A percentile compares a stretch with the other conserved stretches of the same genome.
phyloP scores from a whole-genome alignment of 1,140 invertebrate species.

The Piezodorus guildinii region DNA sequence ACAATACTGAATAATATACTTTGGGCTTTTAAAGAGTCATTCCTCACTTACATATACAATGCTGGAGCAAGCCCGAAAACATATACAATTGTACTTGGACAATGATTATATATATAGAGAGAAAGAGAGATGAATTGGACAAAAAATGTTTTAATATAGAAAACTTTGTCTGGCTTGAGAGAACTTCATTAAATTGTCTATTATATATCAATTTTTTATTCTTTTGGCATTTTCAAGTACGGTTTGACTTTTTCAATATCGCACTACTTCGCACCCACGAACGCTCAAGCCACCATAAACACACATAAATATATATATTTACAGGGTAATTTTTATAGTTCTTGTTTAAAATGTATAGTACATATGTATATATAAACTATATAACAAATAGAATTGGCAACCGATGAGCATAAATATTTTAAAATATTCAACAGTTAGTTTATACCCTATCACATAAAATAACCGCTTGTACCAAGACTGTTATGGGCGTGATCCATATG shows the following conservation, averaged over 20 bases:
- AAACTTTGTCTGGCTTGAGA: neutral
- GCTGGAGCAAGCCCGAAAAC: too few relatives aligned
- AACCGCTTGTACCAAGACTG: neutral
- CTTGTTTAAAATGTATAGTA: constrained; percentile 4
- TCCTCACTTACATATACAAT: too few relatives aligned
- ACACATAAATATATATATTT: neutral
- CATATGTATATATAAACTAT: constrained; percentile 6
- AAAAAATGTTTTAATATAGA: too few relatives aligned
- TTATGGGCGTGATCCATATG: neutral
- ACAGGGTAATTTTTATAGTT: neutral
- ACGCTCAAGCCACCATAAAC: neutral
- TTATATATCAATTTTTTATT: neutral
- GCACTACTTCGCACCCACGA: neutral
- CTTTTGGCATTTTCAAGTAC: neutral
- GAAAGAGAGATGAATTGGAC: too few relatives aligned
- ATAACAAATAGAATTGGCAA: constrained; percentile 15
- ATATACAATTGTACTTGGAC: too few relatives aligned
- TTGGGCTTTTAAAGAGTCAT: too few relatives aligned
- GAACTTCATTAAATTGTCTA: neutral
- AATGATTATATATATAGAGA: too few relatives aligned
- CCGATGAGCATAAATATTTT: constrained; percentile 16
- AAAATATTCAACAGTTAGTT: constrained; percentile 13
- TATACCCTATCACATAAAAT: constrained; percentile 7
- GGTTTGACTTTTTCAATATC: neutral
- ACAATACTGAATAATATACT: too few relatives aligned